Percentiles rank a stretch among this genome's conserved stretches.
Conservation (phyloP, 2,113 vertebrate genomes). For the Thermophis baileyi region DNA sequence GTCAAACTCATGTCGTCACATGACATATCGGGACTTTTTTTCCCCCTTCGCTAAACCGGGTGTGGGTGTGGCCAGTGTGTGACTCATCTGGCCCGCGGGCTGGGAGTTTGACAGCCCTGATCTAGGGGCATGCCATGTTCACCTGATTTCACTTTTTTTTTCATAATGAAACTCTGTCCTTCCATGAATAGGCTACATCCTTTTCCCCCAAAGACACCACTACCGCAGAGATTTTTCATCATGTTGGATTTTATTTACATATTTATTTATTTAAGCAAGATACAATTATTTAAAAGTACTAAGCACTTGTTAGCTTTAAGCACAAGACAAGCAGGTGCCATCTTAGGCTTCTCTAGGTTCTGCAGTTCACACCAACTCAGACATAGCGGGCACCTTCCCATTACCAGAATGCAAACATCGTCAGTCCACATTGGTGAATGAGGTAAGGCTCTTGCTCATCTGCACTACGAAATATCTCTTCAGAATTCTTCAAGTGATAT, state of each 20-base stretch:
- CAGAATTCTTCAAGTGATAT: conserved; percentile 67
- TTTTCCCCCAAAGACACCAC: background rate
- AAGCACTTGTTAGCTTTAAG: background rate
- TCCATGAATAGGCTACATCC: too few relatives aligned
- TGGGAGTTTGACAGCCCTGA: too few relatives aligned
- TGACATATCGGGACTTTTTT: too few relatives aligned
- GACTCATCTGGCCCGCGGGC: too few relatives aligned
- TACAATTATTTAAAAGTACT: background rate
- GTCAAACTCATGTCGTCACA: too few relatives aligned
- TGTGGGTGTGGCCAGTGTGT: too few relatives aligned
- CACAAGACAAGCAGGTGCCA: background rate
- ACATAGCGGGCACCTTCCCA: background rate
- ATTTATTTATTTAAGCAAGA: background rate
- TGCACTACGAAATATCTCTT: conserved; percentile 16
- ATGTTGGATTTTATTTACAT: background rate
- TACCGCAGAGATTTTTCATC: background rate
- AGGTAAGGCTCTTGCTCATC: background rate
- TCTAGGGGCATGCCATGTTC: too few relatives aligned
- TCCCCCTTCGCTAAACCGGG: too few relatives aligned
- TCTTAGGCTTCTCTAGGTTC: background rate
- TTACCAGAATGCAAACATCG: background rate
- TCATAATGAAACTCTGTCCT: too few relatives aligned
- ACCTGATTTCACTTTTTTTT: too few relatives aligned
- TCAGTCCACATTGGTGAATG: background rate
- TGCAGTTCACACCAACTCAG: background rate